These are phyloP conservation scores for Cerceris ruficornis DNA, from an alignment of 2,888 invertebrate species.

Conservation along the genomic window DNA sequence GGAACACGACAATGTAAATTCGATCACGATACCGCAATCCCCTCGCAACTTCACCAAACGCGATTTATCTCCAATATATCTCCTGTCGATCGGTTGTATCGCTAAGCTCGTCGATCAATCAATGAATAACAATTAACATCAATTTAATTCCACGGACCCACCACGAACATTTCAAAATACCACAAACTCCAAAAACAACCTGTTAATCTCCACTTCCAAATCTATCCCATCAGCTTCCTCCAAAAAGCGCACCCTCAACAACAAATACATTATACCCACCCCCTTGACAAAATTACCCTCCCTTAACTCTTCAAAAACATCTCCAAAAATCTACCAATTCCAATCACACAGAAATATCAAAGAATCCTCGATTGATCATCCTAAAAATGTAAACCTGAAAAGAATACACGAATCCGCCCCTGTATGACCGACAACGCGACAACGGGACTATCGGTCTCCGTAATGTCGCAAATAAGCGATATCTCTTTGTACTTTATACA, in stretches of 20 bases:
- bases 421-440: slow-evolving; percentile 41
- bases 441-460: slow-evolving; percentile 31
- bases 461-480: slow-evolving; percentile 49
- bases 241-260: no score
- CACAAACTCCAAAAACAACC: no score
- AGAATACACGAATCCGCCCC: slow-evolving; percentile 25
- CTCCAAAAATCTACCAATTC: no score
- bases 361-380: neutral
- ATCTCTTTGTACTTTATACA: slow-evolving; percentile 27
- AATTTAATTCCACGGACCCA: no score
- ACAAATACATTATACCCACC: neutral
- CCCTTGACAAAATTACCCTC: neutral
- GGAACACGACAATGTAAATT: neutral
- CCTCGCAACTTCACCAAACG: neutral
- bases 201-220: no score
- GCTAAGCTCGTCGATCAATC: no score
- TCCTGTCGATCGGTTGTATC: no score
- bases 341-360: no score
- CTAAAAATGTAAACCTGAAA: slow-evolving; percentile 7
- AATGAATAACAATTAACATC: no score
- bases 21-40: neutral
- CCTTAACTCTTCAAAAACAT: neutral
- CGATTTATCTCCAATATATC: no score
- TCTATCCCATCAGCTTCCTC: no score
- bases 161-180: no score